Evolutionary conservation across 1,140 invertebrate species (phyloP).

Genomic region (Leptoteleia sp.): DNA sequence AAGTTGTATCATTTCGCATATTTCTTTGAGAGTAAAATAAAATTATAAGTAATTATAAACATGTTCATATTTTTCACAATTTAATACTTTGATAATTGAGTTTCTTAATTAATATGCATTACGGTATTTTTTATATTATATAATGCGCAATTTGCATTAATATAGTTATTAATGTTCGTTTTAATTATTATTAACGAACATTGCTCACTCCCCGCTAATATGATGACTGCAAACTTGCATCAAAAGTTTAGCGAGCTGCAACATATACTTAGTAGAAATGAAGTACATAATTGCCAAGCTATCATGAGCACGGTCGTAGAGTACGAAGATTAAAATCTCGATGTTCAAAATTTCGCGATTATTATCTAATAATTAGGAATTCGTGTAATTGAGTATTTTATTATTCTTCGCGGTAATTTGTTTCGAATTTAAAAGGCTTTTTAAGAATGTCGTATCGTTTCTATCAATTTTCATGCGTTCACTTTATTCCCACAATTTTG

Average conservation of each 20-base stretch:
- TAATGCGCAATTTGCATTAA: neutral
- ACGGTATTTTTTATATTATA: no score
- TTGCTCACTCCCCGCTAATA: conserved; percentile 20
- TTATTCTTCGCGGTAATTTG: neutral
- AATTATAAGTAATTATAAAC: no score
- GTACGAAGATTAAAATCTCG: conserved; percentile 34
- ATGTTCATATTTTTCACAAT: no score
- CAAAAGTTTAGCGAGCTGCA: conserved; percentile 31
- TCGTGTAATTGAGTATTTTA: neutral
- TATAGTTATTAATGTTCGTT: conserved; percentile 3
- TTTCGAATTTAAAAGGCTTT: no score
- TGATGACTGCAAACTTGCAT: conserved; percentile 20
- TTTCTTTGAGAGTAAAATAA: no score
- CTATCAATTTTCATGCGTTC: no score
- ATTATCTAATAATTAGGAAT: conserved; percentile 29
- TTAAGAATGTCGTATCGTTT: no score
- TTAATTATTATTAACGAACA: conserved; percentile 26
- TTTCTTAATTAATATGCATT: no score
- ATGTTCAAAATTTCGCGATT: conserved; percentile 22
- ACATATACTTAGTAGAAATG: conserved; percentile 37
- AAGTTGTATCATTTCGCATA: no score
- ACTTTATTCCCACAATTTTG: no score
- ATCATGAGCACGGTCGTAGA: conserved; percentile 27
- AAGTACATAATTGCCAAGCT: conserved; percentile 42
- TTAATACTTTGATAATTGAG: no score